These are phyloP conservation scores for Sebastes oblongus DNA, from an alignment of 2,797 vertebrate species.

Conservation along the genomic window DNA sequence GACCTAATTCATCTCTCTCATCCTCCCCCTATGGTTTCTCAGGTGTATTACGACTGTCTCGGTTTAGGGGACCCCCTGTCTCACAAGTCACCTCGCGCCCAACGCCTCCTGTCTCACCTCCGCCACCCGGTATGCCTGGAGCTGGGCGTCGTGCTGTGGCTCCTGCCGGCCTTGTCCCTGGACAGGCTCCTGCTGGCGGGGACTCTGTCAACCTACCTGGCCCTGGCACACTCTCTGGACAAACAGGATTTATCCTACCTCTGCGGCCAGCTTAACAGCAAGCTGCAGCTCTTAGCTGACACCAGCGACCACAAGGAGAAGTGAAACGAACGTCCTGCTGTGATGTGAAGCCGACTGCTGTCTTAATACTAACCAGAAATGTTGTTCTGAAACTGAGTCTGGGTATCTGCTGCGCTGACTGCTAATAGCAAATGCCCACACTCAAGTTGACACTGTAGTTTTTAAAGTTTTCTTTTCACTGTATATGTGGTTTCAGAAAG, in stretches of 20 bases:
- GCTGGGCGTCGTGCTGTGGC: conserved; percentile 88
- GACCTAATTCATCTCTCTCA: background rate
- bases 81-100: conserved; percentile 82
- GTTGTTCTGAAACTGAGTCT: background rate
- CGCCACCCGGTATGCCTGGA: conserved; percentile 92
- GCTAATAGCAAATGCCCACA: background rate
- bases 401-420: background rate
- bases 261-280: conserved; percentile 82
- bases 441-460: conserved; percentile 10
- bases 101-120: conserved; percentile 88
- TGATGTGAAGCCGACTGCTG: background rate
- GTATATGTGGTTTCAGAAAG: background rate
- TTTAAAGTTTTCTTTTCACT: background rate
- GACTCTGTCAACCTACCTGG: conserved; percentile 85
- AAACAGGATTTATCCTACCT: conserved; percentile 88
- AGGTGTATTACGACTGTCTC: conserved; percentile 90
- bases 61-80: conserved; percentile 87
- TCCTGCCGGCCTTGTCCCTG: conserved; percentile 87
- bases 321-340: conserved; percentile 34
- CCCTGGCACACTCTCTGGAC: conserved; percentile 88
- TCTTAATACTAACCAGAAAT: background rate
- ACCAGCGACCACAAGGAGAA: conserved; percentile 50
- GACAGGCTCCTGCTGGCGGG: conserved; percentile 87
- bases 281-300: conserved; percentile 81
- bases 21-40: background rate